Evolutionary conservation across 2,888 invertebrate genomes (phyloP).

Genomic region (Scelioninae gen. 2): DNA sequence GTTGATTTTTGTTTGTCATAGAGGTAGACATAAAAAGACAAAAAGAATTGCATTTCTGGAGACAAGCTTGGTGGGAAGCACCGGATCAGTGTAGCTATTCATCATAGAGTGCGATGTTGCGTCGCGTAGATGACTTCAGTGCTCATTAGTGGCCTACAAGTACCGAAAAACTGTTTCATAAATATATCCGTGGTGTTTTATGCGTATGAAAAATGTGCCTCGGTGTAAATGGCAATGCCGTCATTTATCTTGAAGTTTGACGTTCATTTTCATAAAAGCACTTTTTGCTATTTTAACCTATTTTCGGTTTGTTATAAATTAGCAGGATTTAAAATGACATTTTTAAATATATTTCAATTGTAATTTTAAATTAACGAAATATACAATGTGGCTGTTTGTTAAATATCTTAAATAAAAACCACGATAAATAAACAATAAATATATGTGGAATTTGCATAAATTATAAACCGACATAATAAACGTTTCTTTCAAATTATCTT

Average conservation of each 20-base stretch:
- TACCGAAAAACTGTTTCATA: conserved; percentile 59
- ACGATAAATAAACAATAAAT: too few species aligned
- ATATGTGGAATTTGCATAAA: too few species aligned
- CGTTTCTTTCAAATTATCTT: too few species aligned
- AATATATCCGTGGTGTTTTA: conserved; percentile 55
- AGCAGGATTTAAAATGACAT: too few species aligned
- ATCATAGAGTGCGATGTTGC: conserved; percentile 58
- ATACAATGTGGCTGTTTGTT: too few species aligned
- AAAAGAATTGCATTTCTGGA: conserved; percentile 36
- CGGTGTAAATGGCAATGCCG: conserved; percentile 56
- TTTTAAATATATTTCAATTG: too few species aligned
- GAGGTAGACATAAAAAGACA: conserved; percentile 8
- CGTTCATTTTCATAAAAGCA: too few species aligned
- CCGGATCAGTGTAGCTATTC: conserved; percentile 58
- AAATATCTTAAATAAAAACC: too few species aligned
- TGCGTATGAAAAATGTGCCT: conserved; percentile 68
- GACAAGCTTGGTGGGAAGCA: conserved; percentile 29
- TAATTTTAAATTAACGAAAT: too few species aligned
- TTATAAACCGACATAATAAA: too few species aligned
- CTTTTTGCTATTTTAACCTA: too few species aligned
- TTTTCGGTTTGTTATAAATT: too few species aligned
- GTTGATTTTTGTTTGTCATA: neutral
- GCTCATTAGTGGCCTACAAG: conserved; percentile 69
- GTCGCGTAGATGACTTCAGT: conserved; percentile 31
- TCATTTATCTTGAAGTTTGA: conserved; percentile 38